Percentiles rank a stretch among this genome's conserved stretches.
Evolutionary conservation across 92 coral and sea anemone genomes (phyloP).

Genomic region (Porites cylindrica): DNA sequence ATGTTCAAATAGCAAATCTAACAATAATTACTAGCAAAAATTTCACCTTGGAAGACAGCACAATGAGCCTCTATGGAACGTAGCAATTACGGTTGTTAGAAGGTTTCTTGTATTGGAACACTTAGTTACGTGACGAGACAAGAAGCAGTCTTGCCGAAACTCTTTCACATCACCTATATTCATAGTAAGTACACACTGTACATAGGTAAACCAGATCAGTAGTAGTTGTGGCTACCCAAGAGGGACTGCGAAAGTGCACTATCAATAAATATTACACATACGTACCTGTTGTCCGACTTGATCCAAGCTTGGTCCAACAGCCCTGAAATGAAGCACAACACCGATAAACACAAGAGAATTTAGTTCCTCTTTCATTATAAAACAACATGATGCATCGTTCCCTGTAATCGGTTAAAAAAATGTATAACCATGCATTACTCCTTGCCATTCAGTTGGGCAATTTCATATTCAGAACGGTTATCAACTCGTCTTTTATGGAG

Average conservation of each 20-base stretch:
- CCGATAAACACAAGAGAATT: background rate
- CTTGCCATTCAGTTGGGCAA: too few relatives aligned
- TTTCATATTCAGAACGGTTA: too few relatives aligned
- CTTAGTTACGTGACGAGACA: too few relatives aligned
- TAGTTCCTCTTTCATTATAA: background rate
- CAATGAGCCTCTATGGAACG: too few relatives aligned
- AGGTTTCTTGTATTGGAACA: background rate
- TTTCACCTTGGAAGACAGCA: too few relatives aligned
- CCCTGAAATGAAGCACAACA: constrained; percentile 12
- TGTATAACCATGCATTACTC: too few relatives aligned
- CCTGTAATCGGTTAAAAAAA: background rate
- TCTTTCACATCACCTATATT: background rate
- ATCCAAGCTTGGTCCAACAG: constrained; percentile 41
- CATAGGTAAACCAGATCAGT: background rate
- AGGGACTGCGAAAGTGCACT: background rate
- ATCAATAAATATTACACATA: background rate
- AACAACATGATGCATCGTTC: background rate
- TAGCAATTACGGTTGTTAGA: background rate
- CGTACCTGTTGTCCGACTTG: constrained; percentile 40
- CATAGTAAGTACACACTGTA: too few relatives aligned
- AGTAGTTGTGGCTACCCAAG: background rate
- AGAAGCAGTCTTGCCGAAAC: background rate
- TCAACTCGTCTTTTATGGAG: too few relatives aligned
- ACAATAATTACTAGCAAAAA: too few relatives aligned
- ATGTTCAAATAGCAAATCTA: too few relatives aligned